Base-by-base conservation (phyloP, 2,888 invertebrate genomes). In the Epiblema foenella region DNA sequence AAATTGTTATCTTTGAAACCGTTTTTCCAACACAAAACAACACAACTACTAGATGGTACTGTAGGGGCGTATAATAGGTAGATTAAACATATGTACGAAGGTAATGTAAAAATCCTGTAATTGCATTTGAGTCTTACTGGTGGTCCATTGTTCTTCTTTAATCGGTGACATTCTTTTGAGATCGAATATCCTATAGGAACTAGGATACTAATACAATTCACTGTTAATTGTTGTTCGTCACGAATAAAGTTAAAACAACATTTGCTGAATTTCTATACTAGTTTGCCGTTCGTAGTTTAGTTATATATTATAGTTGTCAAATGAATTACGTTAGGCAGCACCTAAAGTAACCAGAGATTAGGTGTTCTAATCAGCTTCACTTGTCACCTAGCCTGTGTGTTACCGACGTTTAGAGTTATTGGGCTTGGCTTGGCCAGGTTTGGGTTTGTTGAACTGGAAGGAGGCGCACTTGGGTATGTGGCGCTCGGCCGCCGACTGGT, bases 391-490 rank as follows among this genome's bases (percentile, higher is more conserved):
- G 8, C 24, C 18, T 20, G 11, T 46, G 42, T 76, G 83, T 85
- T 93, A 93, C 85, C 91, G 89, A 51, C 85, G 85, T 75, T 82
- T 87, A 72, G 83, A 77, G 56, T 78, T 73, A 17, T 81, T 72
- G 79, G 91, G 84, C 92, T 96, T 79, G 75, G 96, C 95, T 81
- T 97, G 62, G 0, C 64, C 73, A 79, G 91, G 84, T 92, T 96
- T 79, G 75, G 96, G 95, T 81, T 97, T 97, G 86, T 98, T 98
- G 88, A 96, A 97, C 77, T 95, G 91, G 93, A 95, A 97, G 80
- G 93, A 95, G 82, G 97, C 96, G 91, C 99, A 99, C 90, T 97
- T 97, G 63, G 99, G 98, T 78, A 99, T 98, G 92, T 99, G 98
- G 37, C 98, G 92, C 77, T 97, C 97, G 1, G 98, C 99, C 0